Conservation (phyloP, 2,888 invertebrate genomes). For the Dione vanillae region DNA sequence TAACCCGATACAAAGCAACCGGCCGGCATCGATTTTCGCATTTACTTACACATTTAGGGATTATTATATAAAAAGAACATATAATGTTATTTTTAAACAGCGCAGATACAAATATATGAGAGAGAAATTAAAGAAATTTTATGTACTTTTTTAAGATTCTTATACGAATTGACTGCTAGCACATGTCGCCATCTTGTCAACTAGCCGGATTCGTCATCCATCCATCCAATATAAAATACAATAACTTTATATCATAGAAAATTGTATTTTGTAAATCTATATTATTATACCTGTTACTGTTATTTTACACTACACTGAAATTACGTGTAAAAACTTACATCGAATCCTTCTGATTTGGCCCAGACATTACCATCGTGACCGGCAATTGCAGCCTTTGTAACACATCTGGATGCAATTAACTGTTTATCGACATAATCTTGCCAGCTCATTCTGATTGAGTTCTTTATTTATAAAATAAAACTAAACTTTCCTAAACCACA, state of each 20-base stretch:
- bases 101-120: background rate
- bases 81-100: background rate
- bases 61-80: background rate
- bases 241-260: conserved; percentile 50
- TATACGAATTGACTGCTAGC: conserved; percentile 68
- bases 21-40: conserved; percentile 50
- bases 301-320: conserved; percentile 60
- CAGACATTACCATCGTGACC: conserved; percentile 98
- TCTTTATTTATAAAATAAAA: conserved; percentile 80
- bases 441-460: conserved; percentile 94
- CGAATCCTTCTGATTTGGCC: conserved; percentile 97
- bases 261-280: conserved; percentile 51
- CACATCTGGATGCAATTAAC: conserved; percentile 97
- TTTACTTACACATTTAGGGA: background rate
- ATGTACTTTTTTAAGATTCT: conserved; percentile 49
- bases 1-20: conserved; percentile 47
- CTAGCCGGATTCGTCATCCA: conserved; percentile 78
- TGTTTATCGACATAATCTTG: conserved; percentile 99
- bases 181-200: conserved; percentile 85
- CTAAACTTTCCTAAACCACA: conserved; percentile 81
- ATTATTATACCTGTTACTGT: conserved; percentile 28
- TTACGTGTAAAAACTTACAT: conserved; percentile 88
- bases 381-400: conserved; percentile 96
- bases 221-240: conserved; percentile 40
- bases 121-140: background rate